A percentile compares a stretch with the other conserved stretches of the same genome.
These are phyloP conservation scores for Etheostoma nigrum DNA, from an alignment of 2,797 vertebrate species.

Conservation along the genomic window DNA sequence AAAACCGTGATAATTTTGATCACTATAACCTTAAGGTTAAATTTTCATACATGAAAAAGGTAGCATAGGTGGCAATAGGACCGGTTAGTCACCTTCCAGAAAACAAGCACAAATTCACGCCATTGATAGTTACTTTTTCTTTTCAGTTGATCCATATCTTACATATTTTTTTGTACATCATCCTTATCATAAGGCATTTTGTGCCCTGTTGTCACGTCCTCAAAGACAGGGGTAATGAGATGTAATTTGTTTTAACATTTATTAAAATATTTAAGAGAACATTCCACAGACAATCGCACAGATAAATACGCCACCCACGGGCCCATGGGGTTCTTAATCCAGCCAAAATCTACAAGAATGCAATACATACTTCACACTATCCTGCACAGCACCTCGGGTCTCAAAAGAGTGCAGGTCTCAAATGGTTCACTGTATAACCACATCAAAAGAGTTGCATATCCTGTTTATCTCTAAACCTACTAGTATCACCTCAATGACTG, in stretches of 20 bases:
- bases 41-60: too few species aligned
- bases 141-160: not conserved
- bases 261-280: not conserved
- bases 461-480: slow-evolving; percentile 75
- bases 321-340: not conserved
- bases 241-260: not conserved
- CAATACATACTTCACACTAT: slow-evolving; percentile 11
- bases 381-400: slow-evolving; percentile 33
- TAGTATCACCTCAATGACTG: slow-evolving; percentile 61
- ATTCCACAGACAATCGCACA: not conserved
- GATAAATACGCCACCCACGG: not conserved
- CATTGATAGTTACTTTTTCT: not conserved
- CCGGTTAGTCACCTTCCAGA: not conserved
- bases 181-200: not conserved
- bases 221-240: not conserved
- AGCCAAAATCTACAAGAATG: slow-evolving; percentile 30
- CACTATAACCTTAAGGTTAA: too few species aligned
- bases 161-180: not conserved
- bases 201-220: not conserved
- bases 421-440: slow-evolving; percentile 65
- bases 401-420: slow-evolving; percentile 33
- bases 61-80: not conserved
- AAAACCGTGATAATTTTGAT: too few species aligned
- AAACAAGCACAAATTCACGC: not conserved
- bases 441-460: slow-evolving; percentile 73